Evolutionary conservation across 2,113 vertebrate species (phyloP), one percentile per base, ranked within the genome.

Genomic region (Pollachius pollachius): DNA sequence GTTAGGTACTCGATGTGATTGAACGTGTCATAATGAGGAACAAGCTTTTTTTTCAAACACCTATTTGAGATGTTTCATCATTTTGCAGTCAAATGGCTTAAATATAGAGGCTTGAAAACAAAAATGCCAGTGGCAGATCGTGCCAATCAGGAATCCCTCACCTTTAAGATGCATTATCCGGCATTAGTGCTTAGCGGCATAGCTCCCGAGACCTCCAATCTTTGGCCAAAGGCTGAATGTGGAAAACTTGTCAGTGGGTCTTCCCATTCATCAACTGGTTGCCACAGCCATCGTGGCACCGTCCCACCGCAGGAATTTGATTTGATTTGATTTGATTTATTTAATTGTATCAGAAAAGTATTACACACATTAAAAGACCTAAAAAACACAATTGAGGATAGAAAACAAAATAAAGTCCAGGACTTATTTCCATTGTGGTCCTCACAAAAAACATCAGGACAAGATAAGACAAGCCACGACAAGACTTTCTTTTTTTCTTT

Each of bases 21-120:
- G 77, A 81, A 75, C 72, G 81, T 71, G 71, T 87, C 84, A 80
- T 79, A 81, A 76, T 80, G 72, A 71, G 76, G 82, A 84, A 48
- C 73, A 67, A 69, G 78, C 60, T 52, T 34, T 62, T 62, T 48
- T 48, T 48, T 13, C 41, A 67, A 71, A 52, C 70, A 79, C 83
- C 84, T 64, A 72, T 82, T 81, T 68, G 30, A 81, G 81, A 80
- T 69, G 67, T 78, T 84, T 85, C 59, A 72, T 48, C 37, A 12
- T 82, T 81, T 81, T 76, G 66, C 56, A 67, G 73, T 81, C 70
- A 80, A 82, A 81, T 68, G 82, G 70, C 70, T 79, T 41, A 82
- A 86, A 87, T 78, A 65, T 81, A 79, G 74, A 70, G 59, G 76
- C 84, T 48, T 1, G 12, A 1, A 16, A 15, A 30, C 56, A n/a